phyloP scores from a whole-genome alignment of 2,113 vertebrate genomes.

The Pachypanchax playfairii region DNA sequence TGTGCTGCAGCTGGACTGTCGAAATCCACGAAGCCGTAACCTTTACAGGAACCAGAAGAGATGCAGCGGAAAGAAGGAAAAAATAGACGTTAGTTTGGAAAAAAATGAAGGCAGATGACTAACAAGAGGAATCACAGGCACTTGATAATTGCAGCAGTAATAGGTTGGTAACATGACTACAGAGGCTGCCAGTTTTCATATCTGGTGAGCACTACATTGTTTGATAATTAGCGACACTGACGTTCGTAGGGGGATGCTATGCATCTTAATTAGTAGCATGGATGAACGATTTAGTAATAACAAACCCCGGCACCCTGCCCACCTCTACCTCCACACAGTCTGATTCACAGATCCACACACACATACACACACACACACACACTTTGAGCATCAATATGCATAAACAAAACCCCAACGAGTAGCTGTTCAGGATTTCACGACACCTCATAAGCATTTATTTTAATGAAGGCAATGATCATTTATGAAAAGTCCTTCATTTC shows the following conservation, averaged over 20 bases:
- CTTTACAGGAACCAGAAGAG: conserved; percentile 71
- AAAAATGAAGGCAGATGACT: conserved; percentile 66
- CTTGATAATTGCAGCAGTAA: conserved; percentile 77
- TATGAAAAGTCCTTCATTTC: conserved; percentile 30
- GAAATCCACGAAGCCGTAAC: conserved; percentile 97
- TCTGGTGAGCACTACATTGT: conserved; percentile 77
- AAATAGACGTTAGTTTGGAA: conserved; percentile 49
- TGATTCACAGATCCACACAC: not conserved
- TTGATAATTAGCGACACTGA: conserved; percentile 78
- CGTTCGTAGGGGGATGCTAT: conserved; percentile 74
- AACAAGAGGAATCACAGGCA: conserved; percentile 72
- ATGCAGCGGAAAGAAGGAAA: conserved; percentile 8
- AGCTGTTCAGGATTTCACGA: conserved; percentile 32
- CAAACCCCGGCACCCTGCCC: conserved; percentile 68
- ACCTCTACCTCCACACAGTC: conserved; percentile 58
- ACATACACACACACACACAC: conserved; percentile 14
- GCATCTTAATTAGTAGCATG: conserved; percentile 78
- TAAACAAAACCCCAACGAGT: conserved; percentile 10
- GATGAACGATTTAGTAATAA: conserved; percentile 77
- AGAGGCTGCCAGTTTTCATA: conserved; percentile 80
- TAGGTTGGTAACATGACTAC: conserved; percentile 78
- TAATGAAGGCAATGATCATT: conserved; percentile 47
- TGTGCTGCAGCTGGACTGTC: conserved; percentile 95
- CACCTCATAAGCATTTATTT: conserved; percentile 28
- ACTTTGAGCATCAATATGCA: conserved; percentile 6